Evolutionary conservation across 1,140 invertebrate genomes (phyloP).

Genomic region (Ganaspis sp.): DNA sequence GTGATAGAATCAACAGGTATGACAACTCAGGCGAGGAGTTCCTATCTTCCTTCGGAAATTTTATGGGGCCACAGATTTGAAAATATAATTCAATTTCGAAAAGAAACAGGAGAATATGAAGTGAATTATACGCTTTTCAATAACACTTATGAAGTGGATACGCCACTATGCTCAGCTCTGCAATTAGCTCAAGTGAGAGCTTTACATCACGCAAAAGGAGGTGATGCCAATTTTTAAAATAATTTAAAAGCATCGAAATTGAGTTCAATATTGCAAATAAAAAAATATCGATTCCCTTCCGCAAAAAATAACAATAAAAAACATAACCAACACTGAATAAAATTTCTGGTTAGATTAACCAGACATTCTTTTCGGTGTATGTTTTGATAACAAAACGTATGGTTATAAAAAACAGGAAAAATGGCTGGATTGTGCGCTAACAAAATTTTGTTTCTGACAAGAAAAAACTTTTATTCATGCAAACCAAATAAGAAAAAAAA

Average conservation of each 20-base stretch:
- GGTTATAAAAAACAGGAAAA: too few relatives aligned
- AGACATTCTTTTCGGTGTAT: too few relatives aligned
- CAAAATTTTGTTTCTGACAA: too few relatives aligned
- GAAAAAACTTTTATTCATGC: too few relatives aligned
- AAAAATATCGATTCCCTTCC: too few relatives aligned
- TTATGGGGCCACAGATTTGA: slow-evolving; percentile 96
- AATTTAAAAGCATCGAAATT: slow-evolving; percentile 6
- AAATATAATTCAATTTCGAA: slow-evolving; percentile 92
- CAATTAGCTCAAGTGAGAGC: slow-evolving; percentile 59
- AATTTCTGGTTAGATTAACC: too few relatives aligned
- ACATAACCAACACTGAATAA: too few relatives aligned
- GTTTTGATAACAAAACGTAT: too few relatives aligned
- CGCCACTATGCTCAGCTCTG: slow-evolving; percentile 90
- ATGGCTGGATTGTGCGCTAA: too few relatives aligned
- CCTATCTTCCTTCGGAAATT: slow-evolving; percentile 94
- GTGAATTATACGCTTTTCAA: slow-evolving; percentile 97
- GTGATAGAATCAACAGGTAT: slow-evolving; percentile 93
- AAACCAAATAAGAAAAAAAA: too few relatives aligned
- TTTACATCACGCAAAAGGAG: slow-evolving; percentile 63
- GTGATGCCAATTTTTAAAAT: slow-evolving; percentile 43
- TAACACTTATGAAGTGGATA: slow-evolving; percentile 92
- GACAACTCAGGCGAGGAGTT: slow-evolving; percentile 91
- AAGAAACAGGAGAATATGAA: slow-evolving; percentile 93
- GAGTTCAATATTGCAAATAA: too few relatives aligned
- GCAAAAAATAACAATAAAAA: too few relatives aligned